Conservation (phyloP, 37 sponge, comb jelly and placozoan species). For the Aplysina aerophoba region DNA sequence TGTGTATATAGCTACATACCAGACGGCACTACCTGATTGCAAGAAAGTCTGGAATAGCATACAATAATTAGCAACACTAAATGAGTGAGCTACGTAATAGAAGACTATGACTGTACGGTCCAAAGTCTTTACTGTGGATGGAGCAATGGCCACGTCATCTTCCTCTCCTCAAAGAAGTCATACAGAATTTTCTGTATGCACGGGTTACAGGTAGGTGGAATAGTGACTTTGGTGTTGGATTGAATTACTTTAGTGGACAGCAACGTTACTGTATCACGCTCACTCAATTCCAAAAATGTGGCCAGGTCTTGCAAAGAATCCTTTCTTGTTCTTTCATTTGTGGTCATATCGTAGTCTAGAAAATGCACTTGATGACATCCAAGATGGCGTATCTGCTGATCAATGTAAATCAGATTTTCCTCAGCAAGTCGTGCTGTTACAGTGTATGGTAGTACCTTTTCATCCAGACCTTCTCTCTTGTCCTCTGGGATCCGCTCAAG, state of each 20-base stretch:
- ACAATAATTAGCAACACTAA: too few relatives aligned
- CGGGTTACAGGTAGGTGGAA: slow-evolving; percentile 7
- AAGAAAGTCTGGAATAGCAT: too few relatives aligned
- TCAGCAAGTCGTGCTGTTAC: background rate
- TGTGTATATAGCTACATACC: too few relatives aligned
- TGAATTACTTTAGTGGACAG: background rate
- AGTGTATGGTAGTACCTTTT: slow-evolving; percentile 39
- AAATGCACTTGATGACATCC: slow-evolving; percentile 27
- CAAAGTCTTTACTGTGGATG: too few relatives aligned
- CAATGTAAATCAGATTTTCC: slow-evolving; percentile 5
- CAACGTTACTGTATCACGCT: background rate
- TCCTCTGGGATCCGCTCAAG: background rate
- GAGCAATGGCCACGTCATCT: slow-evolving; percentile 28
- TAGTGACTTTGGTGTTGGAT: background rate
- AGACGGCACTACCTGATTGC: too few relatives aligned
- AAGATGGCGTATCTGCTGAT: slow-evolving; percentile 11
- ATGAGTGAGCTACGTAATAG: too few relatives aligned
- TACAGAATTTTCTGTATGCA: background rate
- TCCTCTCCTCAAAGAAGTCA: slow-evolving; percentile 33
- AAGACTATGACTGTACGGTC: too few relatives aligned
- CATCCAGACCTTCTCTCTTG: too few relatives aligned
- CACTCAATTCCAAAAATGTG: background rate
- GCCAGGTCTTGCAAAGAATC: background rate
- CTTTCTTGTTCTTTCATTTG: background rate
- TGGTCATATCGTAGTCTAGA: background rate